phyloP scores from a whole-genome alignment of 1,140 invertebrate genomes.

The Magallana angulata region DNA sequence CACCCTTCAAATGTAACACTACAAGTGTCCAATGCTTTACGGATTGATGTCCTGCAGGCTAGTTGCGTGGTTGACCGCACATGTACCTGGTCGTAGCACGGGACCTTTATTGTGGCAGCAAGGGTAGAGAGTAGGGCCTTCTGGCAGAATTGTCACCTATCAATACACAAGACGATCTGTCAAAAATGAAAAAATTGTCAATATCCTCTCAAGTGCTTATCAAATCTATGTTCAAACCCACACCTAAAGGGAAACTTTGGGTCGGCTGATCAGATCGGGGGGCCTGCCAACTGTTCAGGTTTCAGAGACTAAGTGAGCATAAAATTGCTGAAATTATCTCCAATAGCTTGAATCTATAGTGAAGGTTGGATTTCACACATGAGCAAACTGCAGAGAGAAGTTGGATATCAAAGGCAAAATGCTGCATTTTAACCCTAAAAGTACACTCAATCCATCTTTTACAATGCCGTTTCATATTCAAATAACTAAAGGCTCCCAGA shows the following conservation, averaged over 20 bases:
- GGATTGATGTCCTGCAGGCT: neutral
- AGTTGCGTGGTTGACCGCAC: neutral
- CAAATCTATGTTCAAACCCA: neutral
- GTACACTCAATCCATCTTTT: constrained; percentile 25
- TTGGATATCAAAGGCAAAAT: constrained; percentile 14
- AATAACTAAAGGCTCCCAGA: constrained; percentile 4
- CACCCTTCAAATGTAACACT: neutral
- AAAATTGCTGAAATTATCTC: constrained; percentile 4
- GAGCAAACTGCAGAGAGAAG: neutral
- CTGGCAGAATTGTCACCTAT: constrained; percentile 11
- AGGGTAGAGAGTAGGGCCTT: constrained; percentile 3
- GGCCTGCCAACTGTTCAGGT: neutral
- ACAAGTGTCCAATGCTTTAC: neutral
- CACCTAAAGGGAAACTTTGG: neutral
- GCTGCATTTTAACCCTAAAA: constrained; percentile 15
- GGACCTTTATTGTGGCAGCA: neutral
- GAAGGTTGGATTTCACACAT: constrained; percentile 5
- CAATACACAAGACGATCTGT: constrained; percentile 19
- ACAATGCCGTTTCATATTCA: neutral
- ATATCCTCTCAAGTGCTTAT: neutral
- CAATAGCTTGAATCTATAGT: neutral
- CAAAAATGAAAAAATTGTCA: constrained; percentile 11
- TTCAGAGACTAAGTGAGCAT: constrained; percentile 32
- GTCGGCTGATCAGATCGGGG: neutral
- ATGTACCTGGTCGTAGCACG: neutral